phyloP scores from a whole-genome alignment of 2,888 invertebrate species.

The Tinea trinotella region DNA sequence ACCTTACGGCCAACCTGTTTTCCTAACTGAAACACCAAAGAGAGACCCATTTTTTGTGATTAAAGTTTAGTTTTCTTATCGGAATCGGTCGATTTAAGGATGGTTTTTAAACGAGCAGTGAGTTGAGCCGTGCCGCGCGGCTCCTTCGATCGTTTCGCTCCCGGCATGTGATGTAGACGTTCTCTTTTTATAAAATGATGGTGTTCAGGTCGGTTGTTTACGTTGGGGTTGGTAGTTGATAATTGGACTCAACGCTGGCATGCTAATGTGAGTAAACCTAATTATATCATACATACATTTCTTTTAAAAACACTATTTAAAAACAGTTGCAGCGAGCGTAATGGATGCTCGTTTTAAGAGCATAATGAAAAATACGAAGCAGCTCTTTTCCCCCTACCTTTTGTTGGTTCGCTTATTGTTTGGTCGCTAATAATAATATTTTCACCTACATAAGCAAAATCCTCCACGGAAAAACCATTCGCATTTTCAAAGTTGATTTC shows the following conservation, averaged over 20 bases:
- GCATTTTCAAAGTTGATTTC: not conserved
- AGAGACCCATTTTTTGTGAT: not conserved
- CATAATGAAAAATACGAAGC: not conserved
- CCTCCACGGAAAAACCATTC: not conserved
- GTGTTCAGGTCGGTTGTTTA: slow-evolving; percentile 60
- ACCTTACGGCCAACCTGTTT: slow-evolving; percentile 24
- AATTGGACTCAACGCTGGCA: slow-evolving; percentile 64
- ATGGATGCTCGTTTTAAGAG: slow-evolving; percentile 20
- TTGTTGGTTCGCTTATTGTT: not conserved
- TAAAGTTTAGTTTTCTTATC: not conserved
- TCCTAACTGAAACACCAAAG: slow-evolving; percentile 11
- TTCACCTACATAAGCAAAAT: not conserved
- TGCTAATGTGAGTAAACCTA: slow-evolving; percentile 64
- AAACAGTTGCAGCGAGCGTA: slow-evolving; percentile 20
- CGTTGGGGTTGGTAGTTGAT: slow-evolving; percentile 50
- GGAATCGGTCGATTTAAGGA: not conserved
- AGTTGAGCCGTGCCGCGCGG: slow-evolving; percentile 20
- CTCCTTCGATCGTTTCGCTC: slow-evolving; percentile 40
- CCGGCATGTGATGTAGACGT: slow-evolving; percentile 23
- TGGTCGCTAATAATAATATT: not conserved
- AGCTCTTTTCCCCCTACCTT: not conserved
- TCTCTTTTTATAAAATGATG: slow-evolving; percentile 41
- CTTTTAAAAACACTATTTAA: not conserved
- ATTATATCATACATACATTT: not conserved
- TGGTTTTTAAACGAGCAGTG: not conserved